Percentiles rank a stretch among this genome's conserved stretches.
phyloP scores from a whole-genome alignment of 2,888 invertebrate genomes.

The Apocheima hispidaria region DNA sequence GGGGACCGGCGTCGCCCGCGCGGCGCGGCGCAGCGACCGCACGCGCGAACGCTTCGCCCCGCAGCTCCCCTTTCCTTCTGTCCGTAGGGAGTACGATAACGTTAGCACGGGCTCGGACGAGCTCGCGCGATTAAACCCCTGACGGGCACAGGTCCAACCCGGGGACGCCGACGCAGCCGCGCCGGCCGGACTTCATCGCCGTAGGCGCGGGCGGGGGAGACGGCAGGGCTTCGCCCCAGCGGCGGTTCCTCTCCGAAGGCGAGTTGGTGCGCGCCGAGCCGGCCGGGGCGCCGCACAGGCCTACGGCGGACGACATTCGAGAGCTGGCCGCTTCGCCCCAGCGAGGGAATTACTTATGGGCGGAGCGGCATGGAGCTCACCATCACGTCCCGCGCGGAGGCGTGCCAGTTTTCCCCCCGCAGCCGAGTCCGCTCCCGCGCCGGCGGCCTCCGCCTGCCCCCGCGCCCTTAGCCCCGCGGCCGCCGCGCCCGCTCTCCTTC shows the following conservation, averaged over 20 bases:
- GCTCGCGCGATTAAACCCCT: conserved; percentile 85
- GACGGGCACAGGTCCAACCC: conserved; percentile 94
- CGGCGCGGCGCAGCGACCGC: conserved; percentile 66
- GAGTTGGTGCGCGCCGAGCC: conserved; percentile 91
- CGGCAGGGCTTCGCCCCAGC: conserved; percentile 89
- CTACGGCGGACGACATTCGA: conserved; percentile 90
- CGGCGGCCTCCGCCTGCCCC: conserved; percentile 81
- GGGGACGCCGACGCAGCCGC: conserved; percentile 95
- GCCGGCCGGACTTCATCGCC: conserved; percentile 95
- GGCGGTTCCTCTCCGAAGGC: conserved; percentile 93
- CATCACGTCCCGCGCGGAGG: conserved; percentile 68
- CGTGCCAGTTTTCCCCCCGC: conserved; percentile 73
- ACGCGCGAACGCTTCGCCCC: conserved; percentile 83
- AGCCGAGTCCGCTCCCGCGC: conserved; percentile 64
- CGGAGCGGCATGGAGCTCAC: conserved; percentile 74
- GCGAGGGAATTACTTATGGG: conserved; percentile 84
- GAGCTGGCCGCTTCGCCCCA: conserved; percentile 96
- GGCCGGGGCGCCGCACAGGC: conserved; percentile 87
- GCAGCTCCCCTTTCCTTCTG: conserved; percentile 85
- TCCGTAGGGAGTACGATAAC: conserved; percentile 86
- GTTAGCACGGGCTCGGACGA: conserved; percentile 84
- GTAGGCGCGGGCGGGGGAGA: conserved; percentile 88
- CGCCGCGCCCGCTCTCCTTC: conserved; percentile 93
- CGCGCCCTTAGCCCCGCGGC: conserved; percentile 61
- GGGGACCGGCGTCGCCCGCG: conserved; percentile 34